Percentiles rank a stretch among this genome's conserved stretches.
phyloP scores from a whole-genome alignment of 2,888 invertebrate genomes.

The Flabesymbios commensalis region DNA sequence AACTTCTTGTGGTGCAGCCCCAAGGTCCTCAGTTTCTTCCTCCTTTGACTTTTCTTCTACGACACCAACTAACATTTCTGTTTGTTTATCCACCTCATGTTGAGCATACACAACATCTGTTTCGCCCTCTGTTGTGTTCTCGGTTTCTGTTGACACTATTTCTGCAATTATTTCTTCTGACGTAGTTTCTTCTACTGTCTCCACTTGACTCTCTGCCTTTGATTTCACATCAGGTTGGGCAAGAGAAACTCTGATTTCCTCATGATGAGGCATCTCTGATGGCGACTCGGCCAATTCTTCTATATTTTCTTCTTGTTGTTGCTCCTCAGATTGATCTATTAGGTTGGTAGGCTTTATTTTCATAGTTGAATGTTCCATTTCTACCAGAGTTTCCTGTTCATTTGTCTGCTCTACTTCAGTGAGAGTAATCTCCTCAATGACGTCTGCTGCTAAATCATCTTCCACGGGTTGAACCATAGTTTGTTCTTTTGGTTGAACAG shows the following conservation, averaged over 20 bases:
- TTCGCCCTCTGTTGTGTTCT: no score
- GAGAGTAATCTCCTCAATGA: slow-evolving; percentile 1
- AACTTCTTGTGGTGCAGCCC: background rate
- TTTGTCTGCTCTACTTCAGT: no score
- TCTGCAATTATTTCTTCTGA: no score
- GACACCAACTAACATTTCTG: no score
- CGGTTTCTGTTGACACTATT: no score
- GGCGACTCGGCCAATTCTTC: background rate
- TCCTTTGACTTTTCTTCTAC: slow-evolving; percentile 5
- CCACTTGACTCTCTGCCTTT: slow-evolving; percentile 1
- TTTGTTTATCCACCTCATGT: no score
- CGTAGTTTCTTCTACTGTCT: no score
- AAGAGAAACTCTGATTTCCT: slow-evolving; percentile 19
- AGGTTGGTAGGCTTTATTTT: no score
- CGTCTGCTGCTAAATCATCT: slow-evolving; percentile 13
- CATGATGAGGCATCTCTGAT: slow-evolving; percentile 4
- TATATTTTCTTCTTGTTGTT: background rate
- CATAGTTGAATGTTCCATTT: no score
- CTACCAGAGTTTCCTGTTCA: no score
- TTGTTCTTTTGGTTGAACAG: slow-evolving; percentile 4
- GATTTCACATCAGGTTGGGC: slow-evolving; percentile 1
- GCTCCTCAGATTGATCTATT: no score
- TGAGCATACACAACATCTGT: no score
- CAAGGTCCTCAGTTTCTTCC: background rate
- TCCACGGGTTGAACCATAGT: slow-evolving; percentile 6